These are phyloP conservation scores for Nomada goodeniana DNA, from an alignment of 2,888 invertebrate species.

Conservation along the genomic window DNA sequence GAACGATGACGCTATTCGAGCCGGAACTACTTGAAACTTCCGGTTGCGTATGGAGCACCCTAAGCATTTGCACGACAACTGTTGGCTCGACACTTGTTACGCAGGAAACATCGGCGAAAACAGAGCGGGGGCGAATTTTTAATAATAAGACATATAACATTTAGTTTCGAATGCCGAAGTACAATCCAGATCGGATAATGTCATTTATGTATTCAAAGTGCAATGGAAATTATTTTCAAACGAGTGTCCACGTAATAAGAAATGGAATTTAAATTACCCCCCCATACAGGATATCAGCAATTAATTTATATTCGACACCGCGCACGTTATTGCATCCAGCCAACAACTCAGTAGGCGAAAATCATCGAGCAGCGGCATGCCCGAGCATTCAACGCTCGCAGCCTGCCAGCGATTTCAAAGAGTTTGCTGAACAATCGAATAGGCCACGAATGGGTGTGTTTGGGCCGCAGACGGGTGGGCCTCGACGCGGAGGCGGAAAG, in stretches of 20 bases:
- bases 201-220: too few relatives aligned
- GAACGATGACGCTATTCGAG: constrained; percentile 45
- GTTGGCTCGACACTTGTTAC: too few relatives aligned
- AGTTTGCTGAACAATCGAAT: constrained; percentile 66
- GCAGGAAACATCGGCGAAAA: too few relatives aligned
- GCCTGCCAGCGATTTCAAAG: constrained; percentile 47
- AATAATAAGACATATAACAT: not conserved
- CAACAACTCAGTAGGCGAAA: constrained; percentile 32
- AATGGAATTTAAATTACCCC: not conserved
- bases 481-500: constrained; percentile 73
- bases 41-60: constrained; percentile 27
- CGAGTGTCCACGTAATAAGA: not conserved
- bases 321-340: not conserved
- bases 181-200: too few relatives aligned
- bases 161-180: too few relatives aligned
- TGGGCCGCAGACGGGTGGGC: constrained; percentile 76
- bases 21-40: constrained; percentile 31
- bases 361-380: constrained; percentile 7
- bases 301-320: not conserved
- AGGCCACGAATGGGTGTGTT: constrained; percentile 68
- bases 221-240: not conserved
- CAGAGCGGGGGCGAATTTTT: not conserved
- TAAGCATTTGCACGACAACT: too few relatives aligned
- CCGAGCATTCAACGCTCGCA: constrained; percentile 25
- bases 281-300: not conserved